Evolutionary conservation across 2,113 vertebrate species (phyloP), one percentile per base, ranked within the genome.

Genomic region (Pelobates fuscus): DNA sequence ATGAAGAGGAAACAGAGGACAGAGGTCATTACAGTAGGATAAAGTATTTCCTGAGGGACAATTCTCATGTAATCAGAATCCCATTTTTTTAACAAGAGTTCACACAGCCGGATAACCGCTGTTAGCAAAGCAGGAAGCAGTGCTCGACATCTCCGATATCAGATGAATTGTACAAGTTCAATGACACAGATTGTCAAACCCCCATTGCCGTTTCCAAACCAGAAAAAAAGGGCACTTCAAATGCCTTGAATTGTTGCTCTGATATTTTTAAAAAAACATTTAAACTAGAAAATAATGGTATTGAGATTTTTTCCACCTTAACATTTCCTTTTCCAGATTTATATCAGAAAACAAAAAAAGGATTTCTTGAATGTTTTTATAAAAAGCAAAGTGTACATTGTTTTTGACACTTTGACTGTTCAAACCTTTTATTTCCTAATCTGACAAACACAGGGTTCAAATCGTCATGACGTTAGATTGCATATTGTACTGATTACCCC

Each of bases 151-250:
- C 17, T 46, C 62, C 61, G 27, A 24, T 59, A 74, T 74, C 71
- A 27, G 71, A 74, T 74, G 49, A 27, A 58, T 65, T n/a, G 71
- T 44, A 10, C 30, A 67, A 76, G 72, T 76, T 76, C 72, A 59
- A 10, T 30, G 63, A 46, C 62, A 43, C 54, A 8, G 17, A 25
- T 23, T 12, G 14, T 55, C 20, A 26, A 52, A 24, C n/a, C 52
- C 61, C 11, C 46, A 71, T 62, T 72, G 41, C 60, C 59, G 43
- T 58, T 41, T 66, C 49, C 43, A 15, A 65, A 27, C 21, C 61
- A 6, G 58, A 3, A 23, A 24, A 57, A 15, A 6, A 32, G 32
- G 23, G 12, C 5, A 14, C 44, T 49, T 49, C 15, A 17, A 11
- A 49, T 14, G 44, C 1, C 44, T 49, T 49, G 12, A 10, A n/a